Percentiles rank a stretch among this genome's conserved stretches.
These are phyloP conservation scores for Clinocottus analis DNA, from an alignment of 2,113 vertebrate genomes.

Conservation along the genomic window DNA sequence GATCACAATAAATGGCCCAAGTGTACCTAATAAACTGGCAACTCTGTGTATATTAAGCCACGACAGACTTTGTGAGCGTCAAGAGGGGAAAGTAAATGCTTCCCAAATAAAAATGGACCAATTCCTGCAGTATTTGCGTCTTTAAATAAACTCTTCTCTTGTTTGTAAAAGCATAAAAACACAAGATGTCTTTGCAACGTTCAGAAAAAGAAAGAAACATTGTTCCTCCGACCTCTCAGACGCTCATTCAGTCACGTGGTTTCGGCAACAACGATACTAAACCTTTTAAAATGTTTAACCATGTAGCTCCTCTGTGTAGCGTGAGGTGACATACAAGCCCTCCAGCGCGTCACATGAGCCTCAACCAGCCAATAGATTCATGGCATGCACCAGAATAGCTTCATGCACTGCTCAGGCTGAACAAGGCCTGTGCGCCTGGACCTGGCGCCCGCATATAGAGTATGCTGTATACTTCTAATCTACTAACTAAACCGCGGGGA, in stretches of 20 bases:
- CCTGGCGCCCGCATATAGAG: background rate
- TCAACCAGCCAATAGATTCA: conserved; percentile 12
- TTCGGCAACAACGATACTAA: conserved; percentile 37
- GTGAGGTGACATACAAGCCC: conserved; percentile 3
- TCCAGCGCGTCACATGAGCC: conserved; percentile 10
- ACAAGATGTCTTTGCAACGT: background rate
- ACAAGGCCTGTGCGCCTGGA: conserved; percentile 5
- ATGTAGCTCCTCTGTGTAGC: conserved; percentile 10
- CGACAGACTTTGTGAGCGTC: conserved; percentile 45
- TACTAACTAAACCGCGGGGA: conserved; percentile 29
- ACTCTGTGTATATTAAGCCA: background rate
- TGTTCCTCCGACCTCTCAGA: conserved; percentile 32
- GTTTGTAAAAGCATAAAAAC: background rate
- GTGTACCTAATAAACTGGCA: background rate
- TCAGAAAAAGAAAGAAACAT: background rate
- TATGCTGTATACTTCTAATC: conserved; percentile 20
- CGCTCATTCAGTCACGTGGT: conserved; percentile 25
- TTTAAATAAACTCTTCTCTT: conserved; percentile 8
- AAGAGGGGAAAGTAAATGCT: background rate
- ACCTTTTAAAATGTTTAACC: conserved; percentile 53
- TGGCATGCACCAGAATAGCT: conserved; percentile 38
- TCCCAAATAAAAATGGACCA: background rate
- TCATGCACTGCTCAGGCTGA: conserved; percentile 25
- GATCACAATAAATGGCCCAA: background rate
- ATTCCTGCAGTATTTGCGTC: background rate